Evolutionary conservation across 2,797 vertebrate species (phyloP).

Genomic region (Pangasius macronema): DNA sequence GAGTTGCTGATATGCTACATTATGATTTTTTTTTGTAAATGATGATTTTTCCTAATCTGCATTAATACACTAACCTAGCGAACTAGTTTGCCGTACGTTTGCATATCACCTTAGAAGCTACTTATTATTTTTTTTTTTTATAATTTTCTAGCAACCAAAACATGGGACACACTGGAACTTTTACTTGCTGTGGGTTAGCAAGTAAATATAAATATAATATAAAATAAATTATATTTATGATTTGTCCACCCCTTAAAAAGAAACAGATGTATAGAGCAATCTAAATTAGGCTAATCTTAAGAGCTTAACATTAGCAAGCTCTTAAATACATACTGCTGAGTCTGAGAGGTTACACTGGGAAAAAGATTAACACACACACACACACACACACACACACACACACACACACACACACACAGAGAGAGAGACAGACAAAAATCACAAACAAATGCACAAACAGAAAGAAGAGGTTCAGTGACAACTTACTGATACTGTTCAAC

Average conservation of each 20-base stretch:
- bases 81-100: not conserved
- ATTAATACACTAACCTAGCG: not conserved
- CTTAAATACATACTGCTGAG: not conserved
- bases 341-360: not conserved
- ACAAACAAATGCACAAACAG: constrained; percentile 20
- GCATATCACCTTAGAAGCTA: not conserved
- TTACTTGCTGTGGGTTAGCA: not conserved
- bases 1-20: not conserved
- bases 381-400: constrained; percentile 17
- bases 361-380: constrained; percentile 11
- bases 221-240: too few species aligned
- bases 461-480: constrained; percentile 52
- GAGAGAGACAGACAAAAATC: too few species aligned
- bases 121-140: not conserved
- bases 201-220: not conserved
- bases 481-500: constrained; percentile 82
- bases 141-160: not conserved
- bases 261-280: not conserved
- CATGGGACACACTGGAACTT: too few species aligned
- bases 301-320: not conserved
- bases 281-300: not conserved
- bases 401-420: not conserved
- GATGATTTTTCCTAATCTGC: not conserved
- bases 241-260: not conserved
- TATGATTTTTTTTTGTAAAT: not conserved